These are phyloP conservation scores for Pseudomyrmex cubaensis DNA, from an alignment of 1,140 invertebrate genomes.

Conservation along the genomic window DNA sequence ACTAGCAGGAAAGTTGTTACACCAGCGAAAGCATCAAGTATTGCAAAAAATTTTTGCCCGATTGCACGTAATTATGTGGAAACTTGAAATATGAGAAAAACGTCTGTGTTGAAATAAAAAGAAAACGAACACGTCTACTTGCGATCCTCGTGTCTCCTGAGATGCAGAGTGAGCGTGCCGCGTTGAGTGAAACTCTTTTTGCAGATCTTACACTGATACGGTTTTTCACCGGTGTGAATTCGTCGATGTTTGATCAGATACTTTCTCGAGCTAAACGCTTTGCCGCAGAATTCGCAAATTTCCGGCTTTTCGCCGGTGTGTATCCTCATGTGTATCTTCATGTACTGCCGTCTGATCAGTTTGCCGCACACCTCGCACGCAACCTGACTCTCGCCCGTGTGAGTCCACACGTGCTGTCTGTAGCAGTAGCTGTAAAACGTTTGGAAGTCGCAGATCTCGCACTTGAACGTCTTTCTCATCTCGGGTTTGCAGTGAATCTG, in stretches of 20 bases:
- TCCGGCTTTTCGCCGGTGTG: constrained; percentile 89
- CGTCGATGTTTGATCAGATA: constrained; percentile 83
- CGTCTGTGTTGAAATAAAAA: neutral
- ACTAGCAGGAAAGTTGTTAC: no score
- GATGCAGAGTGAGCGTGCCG: constrained; percentile 82
- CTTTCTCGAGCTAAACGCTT: constrained; percentile 90
- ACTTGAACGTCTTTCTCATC: constrained; percentile 72
- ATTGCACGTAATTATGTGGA: no score
- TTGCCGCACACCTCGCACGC: constrained; percentile 86
- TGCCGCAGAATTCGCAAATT: constrained; percentile 87
- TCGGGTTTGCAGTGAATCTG: constrained; percentile 69
- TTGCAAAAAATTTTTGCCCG: no score
- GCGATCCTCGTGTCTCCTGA: constrained; percentile 65
- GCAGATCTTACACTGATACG: constrained; percentile 84
- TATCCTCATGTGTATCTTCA: constrained; percentile 90
- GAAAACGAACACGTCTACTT: constrained; percentile 19
- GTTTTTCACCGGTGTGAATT: constrained; percentile 82
- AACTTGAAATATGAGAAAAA: no score
- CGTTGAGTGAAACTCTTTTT: constrained; percentile 86
- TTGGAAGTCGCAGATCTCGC: constrained; percentile 75
- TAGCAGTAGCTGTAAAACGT: constrained; percentile 78
- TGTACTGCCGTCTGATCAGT: constrained; percentile 83
- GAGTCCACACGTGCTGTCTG: constrained; percentile 84
- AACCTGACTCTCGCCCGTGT: constrained; percentile 86
- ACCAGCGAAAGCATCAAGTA: no score